phyloP scores from a whole-genome alignment of 2,888 invertebrate species.

The Baronia brevicornis region DNA sequence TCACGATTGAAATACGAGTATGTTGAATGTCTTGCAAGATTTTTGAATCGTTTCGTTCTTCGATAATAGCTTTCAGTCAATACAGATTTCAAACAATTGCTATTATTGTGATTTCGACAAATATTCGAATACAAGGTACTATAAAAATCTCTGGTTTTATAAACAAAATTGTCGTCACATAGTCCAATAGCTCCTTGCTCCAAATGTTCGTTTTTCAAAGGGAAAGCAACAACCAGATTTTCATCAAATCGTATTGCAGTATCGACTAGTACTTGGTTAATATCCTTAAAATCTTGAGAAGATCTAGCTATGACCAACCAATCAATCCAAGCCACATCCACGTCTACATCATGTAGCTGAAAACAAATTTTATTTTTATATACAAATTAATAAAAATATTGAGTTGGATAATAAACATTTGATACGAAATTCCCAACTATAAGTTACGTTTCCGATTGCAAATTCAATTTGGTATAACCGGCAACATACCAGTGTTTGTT shows the following conservation, averaged over 20 bases:
- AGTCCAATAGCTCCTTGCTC: conserved; percentile 23
- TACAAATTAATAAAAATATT: too few relatives aligned
- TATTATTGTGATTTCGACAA: conserved; percentile 16
- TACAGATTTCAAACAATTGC: conserved; percentile 27
- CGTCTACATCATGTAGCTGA: conserved; percentile 43
- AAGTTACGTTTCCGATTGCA: too few relatives aligned
- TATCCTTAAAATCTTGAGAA: conserved; percentile 34
- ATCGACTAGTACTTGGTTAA: conserved; percentile 46
- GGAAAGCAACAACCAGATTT: conserved; percentile 45
- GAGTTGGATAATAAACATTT: too few relatives aligned
- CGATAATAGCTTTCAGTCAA: conserved; percentile 49
- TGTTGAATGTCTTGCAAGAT: conserved; percentile 38
- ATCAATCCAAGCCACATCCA: conserved; percentile 51
- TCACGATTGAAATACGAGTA: conserved; percentile 32
- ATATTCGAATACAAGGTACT: conserved; percentile 10
- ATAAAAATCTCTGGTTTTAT: conserved; percentile 25
- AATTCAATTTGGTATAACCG: too few relatives aligned
- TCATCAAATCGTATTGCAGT: conserved; percentile 57
- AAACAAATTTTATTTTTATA: too few relatives aligned
- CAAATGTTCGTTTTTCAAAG: conserved; percentile 18
- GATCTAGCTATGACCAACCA: conserved; percentile 50
- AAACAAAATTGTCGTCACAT: conserved; percentile 45
- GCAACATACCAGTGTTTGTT: too few relatives aligned
- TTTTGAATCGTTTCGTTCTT: conserved; percentile 41
- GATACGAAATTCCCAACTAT: too few relatives aligned